Evolutionary conservation across 53 echinoderm and acorn worm genomes (phyloP), one percentile per base, ranked within the genome.

Genomic region (Hippasteria phrygiana): DNA sequence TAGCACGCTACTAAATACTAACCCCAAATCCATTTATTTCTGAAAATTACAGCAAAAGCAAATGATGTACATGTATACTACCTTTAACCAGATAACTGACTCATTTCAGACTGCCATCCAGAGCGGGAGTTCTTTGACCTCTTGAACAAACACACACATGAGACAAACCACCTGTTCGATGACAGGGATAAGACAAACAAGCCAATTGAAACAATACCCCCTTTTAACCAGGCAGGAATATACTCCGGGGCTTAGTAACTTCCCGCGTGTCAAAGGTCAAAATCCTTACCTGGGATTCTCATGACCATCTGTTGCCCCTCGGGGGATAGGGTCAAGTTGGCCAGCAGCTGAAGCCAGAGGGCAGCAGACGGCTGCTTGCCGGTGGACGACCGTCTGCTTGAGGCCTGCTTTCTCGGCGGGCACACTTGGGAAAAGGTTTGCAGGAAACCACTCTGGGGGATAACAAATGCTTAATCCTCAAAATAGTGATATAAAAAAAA

Each of bases 261-360:
- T 24, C 37, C 53, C 69, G 12, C 5, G 33, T 43, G 51, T 72
- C 73, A 87, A 51, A 69, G 64, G 27, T 89, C 33, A 64, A 13
- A n/a, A 13, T 31, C n/a, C 93, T 55, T 88, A 99, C 99, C 99
- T 94, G 90, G 88, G n/a, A 99, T 95, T 45, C 88, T 89, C 96
- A 96, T 93, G 82, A 95, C 88, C 95, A 95, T 95, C 47, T 95
- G 95, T 75, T 97, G 99, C 48, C 99, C 99, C 88, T 96, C 99
- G 5, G 86, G 62, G 43, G 96, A 82, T 63, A 99, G 96, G 67
- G 96, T 95, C 43, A 99, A 85, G 67, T 93, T 93, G 79, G 86
- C 85, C 46, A 99, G 64, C 18, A 99, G 93, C 50, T 90, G 94
- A 18, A 99, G 92, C 99, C 99, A 99, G 83, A 96, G 94, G 75